Evolutionary conservation across 2,888 invertebrate species (phyloP).

Genomic region (Diabrotica balteata): DNA sequence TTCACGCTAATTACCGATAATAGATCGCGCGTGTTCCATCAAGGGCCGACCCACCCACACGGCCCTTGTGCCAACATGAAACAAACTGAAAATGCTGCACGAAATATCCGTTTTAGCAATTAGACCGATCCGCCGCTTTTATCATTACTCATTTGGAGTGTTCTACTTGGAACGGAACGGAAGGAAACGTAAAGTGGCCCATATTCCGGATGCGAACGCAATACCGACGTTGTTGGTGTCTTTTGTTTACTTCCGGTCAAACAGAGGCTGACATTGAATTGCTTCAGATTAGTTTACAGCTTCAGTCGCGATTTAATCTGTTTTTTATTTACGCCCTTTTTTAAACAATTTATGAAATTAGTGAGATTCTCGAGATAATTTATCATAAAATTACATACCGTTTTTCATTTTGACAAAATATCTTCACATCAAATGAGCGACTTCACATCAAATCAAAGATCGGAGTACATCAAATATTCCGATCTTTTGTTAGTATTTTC

Average conservation of each 20-base stretch:
- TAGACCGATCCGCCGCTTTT: constrained; percentile 54
- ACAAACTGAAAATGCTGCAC: constrained; percentile 45
- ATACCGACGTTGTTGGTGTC: constrained; percentile 19
- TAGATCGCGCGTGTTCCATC: constrained; percentile 39
- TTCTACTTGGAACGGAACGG: constrained; percentile 47
- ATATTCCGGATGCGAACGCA: constrained; percentile 34
- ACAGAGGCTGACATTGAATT: not conserved
- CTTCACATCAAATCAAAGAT: no score
- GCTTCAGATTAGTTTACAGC: no score
- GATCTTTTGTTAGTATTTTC: no score
- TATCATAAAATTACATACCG: no score
- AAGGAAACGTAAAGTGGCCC: constrained; percentile 61
- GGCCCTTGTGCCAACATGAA: constrained; percentile 29
- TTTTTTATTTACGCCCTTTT: no score
- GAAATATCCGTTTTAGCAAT: constrained; percentile 60
- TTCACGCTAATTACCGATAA: constrained; percentile 40
- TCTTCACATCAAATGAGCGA: no score
- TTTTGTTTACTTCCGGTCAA: constrained; percentile 25
- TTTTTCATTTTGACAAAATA: no score
- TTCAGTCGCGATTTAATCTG: no score
- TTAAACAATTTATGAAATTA: no score
- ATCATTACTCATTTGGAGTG: constrained; percentile 56
- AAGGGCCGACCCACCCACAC: constrained; percentile 17
- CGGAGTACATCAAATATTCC: no score
- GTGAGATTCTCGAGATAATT: no score